Evolutionary conservation across 2,113 vertebrate species (phyloP), one percentile per base, ranked within the genome.

Genomic region (Junco hyemalis): DNA sequence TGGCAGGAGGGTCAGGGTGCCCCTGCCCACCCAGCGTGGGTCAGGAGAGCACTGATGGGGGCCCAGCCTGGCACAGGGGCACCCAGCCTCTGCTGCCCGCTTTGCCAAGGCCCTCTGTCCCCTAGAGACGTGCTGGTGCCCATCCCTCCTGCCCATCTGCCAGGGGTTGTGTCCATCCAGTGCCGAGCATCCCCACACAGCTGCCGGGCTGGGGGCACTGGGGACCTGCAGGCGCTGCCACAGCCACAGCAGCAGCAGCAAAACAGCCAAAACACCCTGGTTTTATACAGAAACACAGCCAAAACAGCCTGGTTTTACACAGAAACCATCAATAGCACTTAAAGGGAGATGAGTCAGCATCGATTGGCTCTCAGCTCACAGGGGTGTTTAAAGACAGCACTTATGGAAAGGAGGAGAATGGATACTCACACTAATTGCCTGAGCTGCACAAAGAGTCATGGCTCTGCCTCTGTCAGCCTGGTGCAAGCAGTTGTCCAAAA

Each of bases 161-260:
- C 17, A 0, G 5, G 54, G 54, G 48, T 0, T 12, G 40, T 35
- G 8, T 2, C 17, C 1, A 2, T 12, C 13, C 31, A 8, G 73
- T 1, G 29, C 36, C 1, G 2, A 35, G 54, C 54, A 15, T 0
- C 31, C 35, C 4, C 0, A 1, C 12, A 23, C 4, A 0, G 3
- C 1, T 9, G 66, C 20, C 45, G 1, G 70, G 20, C 36, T 26
- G 45, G 72, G 70, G 33, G 12, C 1, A 0, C 12, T 35, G 50
- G 16, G 65, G 19, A 35, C 66, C 0, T 0, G 9, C 7, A 12
- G 56, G 45, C 29, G 0, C 6, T 8, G 66, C 33, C 12, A 0
- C 48, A 8, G 66, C 33, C 12, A 0, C 48, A 8, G 3, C 18
- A 26, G 61, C 53, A 13, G 77, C 59, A 5, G 18, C 60, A 5